Evolutionary conservation across 92 coral and sea anemone genomes (phyloP).

Genomic region (Porites evermanni): DNA sequence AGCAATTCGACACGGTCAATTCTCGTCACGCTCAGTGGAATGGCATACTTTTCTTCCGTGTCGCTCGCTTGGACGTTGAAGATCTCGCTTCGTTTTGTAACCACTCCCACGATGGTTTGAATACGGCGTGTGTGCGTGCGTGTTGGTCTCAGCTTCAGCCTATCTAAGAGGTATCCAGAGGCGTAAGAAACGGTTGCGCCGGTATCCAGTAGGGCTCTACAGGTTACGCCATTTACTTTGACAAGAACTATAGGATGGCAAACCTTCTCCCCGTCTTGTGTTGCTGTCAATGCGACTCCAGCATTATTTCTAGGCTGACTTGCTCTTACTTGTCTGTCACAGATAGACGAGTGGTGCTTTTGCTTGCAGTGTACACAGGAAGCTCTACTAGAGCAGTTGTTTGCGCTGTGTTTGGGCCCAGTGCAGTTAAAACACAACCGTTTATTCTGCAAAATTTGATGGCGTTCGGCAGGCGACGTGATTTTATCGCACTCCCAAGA

Average conservation of each 20-base stretch:
- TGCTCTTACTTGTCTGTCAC: constrained; percentile 13
- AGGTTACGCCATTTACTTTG: constrained; percentile 19
- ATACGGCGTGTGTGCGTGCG: too few relatives aligned
- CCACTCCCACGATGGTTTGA: too few relatives aligned
- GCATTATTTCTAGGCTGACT: not conserved
- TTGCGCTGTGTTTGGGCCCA: constrained; percentile 33
- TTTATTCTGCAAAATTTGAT: constrained; percentile 1
- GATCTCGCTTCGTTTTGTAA: too few relatives aligned
- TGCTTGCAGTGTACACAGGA: constrained; percentile 4
- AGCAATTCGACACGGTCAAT: too few relatives aligned
- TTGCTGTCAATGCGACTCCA: constrained; percentile 15
- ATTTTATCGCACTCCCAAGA: constrained; percentile 43
- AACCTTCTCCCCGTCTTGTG: constrained; percentile 6
- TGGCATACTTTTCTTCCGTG: too few relatives aligned
- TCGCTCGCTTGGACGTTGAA: too few relatives aligned
- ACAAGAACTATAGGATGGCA: constrained; percentile 36
- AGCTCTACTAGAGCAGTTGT: not conserved
- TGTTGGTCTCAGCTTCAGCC: too few relatives aligned
- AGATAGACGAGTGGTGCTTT: constrained; percentile 44
- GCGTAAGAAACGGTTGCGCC: constrained; percentile 30
- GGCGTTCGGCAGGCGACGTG: constrained; percentile 18
- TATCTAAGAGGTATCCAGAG: too few relatives aligned
- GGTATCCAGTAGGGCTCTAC: constrained; percentile 49
- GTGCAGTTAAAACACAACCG: constrained; percentile 57
- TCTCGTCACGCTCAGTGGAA: too few relatives aligned